These are phyloP conservation scores for Myioborus miniatus DNA, from an alignment of 2,797 vertebrate species.

Conservation along the genomic window DNA sequence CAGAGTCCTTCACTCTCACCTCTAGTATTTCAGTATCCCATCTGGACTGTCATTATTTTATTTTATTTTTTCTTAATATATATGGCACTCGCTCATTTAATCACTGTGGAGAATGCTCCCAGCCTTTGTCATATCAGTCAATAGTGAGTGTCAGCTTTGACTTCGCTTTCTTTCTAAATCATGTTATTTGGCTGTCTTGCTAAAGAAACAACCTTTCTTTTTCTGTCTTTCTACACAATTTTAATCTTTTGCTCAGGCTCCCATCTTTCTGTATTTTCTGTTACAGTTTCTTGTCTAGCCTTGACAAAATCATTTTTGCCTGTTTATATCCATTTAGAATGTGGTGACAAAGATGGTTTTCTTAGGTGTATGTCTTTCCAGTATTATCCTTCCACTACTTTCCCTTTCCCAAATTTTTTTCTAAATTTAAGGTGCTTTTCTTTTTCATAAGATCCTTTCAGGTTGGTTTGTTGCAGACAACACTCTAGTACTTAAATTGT, in stretches of 20 bases:
- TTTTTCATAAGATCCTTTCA: neutral
- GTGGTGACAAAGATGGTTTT: neutral
- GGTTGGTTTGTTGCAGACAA: neutral
- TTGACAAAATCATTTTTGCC: conserved; percentile 2
- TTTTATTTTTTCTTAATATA: neutral
- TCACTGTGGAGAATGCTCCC: neutral
- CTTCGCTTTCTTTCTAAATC: conserved; percentile 27
- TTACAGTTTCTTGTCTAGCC: conserved; percentile 2
- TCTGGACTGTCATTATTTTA: neutral
- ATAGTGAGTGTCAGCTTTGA: conserved; percentile 14
- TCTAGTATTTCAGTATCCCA: neutral
- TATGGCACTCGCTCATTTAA: neutral
- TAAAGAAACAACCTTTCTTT: conserved; percentile 2
- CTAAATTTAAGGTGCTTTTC: neutral
- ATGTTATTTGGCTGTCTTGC: neutral
- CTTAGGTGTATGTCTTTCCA: neutral
- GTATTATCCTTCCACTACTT: neutral
- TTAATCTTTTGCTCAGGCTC: conserved; percentile 9
- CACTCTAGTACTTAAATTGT: neutral
- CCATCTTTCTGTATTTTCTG: neutral
- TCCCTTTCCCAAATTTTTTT: neutral
- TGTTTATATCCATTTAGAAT: neutral
- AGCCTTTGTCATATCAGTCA: conserved; percentile 8
- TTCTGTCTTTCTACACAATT: neutral
- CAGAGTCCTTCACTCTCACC: neutral